Evolutionary conservation across 2,888 invertebrate species (phyloP), one percentile per base, ranked within the genome.

Genomic region (Ephialtes manifestator): DNA sequence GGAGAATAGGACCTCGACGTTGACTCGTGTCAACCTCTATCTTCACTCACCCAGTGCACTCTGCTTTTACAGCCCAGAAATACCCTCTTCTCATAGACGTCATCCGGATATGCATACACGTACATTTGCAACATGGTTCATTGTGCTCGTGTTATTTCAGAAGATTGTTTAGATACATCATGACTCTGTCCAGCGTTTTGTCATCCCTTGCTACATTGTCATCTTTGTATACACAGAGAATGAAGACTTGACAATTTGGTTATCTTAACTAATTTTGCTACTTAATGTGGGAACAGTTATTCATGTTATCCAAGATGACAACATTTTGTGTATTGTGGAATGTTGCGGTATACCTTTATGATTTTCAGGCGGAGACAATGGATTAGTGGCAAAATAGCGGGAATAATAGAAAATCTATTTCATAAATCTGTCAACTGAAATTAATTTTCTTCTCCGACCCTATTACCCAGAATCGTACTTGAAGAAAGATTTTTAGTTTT

Each of bases 1-100:
- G 51, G 58, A 72, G 75, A 81, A 60, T 77, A 65, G 53, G 13
- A 80, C 81, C 58, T 18, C 39, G 28, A 72, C 72, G 77, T 53
- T 74, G 74, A 74, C 60, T 74, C 78, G 31, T 60, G 77, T 74
- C 67, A 78, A 48, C 20, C 68, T 72, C 65, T 53, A 63, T 67
- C 46, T 72, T 67, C 55, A 11, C 15, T 24, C 35, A 43, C 43
- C 31, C 35, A 67, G 10, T 67, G 39, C 55, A 55, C 43, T 78
- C 46, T 28, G 46, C 20, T 58, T 68, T 70, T 77, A 46, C 46
- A 55, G 77, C 72, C 67, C 74, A 68, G 18, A 24, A 60, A 58
- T 71, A 39, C 35, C 31, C 51, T 70, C 39, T 18, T 13, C 65
- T 28, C 60, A 5, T 60, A 60, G 48, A 58, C 58, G 68, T 20